These are phyloP conservation scores for Trachops cirrhosus DNA, from an alignment of 2,797 vertebrate species.

Conservation along the genomic window DNA sequence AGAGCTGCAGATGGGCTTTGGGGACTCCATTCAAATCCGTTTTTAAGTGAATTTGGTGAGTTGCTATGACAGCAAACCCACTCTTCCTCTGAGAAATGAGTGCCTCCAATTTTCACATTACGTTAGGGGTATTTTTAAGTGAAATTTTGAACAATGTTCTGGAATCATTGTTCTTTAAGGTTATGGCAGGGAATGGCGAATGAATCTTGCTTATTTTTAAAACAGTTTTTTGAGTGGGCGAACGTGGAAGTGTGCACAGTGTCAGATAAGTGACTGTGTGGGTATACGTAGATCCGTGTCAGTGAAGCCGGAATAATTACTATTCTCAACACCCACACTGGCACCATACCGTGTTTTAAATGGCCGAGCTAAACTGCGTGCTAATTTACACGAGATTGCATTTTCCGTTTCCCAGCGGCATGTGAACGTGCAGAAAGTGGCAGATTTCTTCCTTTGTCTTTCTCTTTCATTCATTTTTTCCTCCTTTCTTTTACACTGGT, in stretches of 20 bases:
- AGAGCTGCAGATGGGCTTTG: not conserved
- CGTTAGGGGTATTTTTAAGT: not conserved
- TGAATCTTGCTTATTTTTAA: slow-evolving; percentile 62
- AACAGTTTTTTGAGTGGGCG: slow-evolving; percentile 57
- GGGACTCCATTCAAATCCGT: not conserved
- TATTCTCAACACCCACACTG: slow-evolving; percentile 10
- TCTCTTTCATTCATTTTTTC: not conserved
- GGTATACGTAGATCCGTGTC: not conserved
- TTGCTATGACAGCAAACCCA: slow-evolving; percentile 51
- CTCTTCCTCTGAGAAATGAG: slow-evolving; percentile 20
- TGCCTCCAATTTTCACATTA: slow-evolving; percentile 40
- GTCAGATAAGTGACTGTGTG: slow-evolving; percentile 33
- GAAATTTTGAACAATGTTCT: slow-evolving; percentile 19
- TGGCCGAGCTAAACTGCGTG: not conserved
- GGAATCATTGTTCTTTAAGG: slow-evolving; percentile 39
- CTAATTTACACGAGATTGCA: slow-evolving; percentile 1
- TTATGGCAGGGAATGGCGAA: slow-evolving; percentile 24
- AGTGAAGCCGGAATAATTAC: slow-evolving; percentile 32
- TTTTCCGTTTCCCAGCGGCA: slow-evolving; percentile 18
- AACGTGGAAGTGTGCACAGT: slow-evolving; percentile 30
- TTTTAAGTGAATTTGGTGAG: slow-evolving; percentile 22
- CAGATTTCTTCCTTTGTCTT: not conserved
- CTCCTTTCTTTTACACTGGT: slow-evolving; percentile 3
- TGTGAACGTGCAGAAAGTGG: not conserved
- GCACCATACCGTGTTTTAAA: slow-evolving; percentile 10